Percentiles rank a stretch among this genome's conserved stretches.
Evolutionary conservation across 2,113 vertebrate species (phyloP).

Genomic region (Cryptotis parvus): DNA sequence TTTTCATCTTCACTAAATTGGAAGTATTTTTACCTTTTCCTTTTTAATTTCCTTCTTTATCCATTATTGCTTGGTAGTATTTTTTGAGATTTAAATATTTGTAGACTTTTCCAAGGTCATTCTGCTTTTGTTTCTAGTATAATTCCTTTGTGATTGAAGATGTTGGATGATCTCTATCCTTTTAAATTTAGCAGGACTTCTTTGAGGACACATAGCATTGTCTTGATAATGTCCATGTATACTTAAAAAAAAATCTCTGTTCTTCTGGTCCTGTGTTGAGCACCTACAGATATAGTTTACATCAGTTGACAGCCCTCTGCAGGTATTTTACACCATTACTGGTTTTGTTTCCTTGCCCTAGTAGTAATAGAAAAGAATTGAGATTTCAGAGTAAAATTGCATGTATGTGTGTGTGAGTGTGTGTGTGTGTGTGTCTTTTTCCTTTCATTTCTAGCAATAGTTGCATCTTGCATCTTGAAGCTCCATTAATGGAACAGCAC

Average conservation of each 20-base stretch:
- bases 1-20: constrained; percentile 23
- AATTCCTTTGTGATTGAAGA: constrained; percentile 8
- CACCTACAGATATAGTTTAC: background rate
- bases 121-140: constrained; percentile 37
- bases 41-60: background rate
- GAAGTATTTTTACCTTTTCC: constrained; percentile 13
- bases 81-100: background rate
- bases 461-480: background rate
- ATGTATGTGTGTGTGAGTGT: too few species aligned
- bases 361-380: background rate
- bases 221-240: background rate
- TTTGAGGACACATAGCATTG: background rate
- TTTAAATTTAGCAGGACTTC: background rate
- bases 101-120: background rate
- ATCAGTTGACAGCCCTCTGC: background rate
- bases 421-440: too few species aligned
- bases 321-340: background rate
- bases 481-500: background rate
- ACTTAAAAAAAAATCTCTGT: background rate
- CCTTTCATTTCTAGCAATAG: too few species aligned
- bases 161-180: background rate
- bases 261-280: background rate
- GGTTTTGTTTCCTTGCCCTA: background rate
- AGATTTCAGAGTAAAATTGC: background rate
- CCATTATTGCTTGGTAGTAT: too few species aligned